Evolutionary conservation across 2,888 invertebrate genomes (phyloP).

Genomic region (Diaperis boleti): DNA sequence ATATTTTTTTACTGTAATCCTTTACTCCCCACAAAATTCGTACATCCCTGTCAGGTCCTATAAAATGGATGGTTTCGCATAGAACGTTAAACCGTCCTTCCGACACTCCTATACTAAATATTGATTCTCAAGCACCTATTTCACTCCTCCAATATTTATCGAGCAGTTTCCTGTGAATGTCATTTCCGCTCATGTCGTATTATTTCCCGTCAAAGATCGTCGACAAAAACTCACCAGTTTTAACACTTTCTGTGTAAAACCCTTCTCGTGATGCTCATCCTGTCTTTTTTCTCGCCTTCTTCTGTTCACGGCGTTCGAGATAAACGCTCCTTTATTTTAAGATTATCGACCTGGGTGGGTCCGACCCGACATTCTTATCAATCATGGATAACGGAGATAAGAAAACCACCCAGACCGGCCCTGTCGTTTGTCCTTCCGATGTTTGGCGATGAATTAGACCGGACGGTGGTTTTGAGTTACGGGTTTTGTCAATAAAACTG

Average conservation of each 20-base stretch:
- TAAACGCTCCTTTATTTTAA: conserved; percentile 37
- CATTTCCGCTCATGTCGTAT: conserved; percentile 37
- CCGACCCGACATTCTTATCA: conserved; percentile 34
- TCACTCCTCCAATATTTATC: conserved; percentile 33
- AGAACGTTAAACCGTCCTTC: background rate
- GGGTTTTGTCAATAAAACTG: conserved; percentile 41
- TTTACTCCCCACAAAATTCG: too few relatives aligned
- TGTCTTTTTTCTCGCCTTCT: background rate
- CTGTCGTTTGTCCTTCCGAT: conserved; percentile 37
- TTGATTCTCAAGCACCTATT: conserved; percentile 34
- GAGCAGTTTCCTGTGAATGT: conserved; percentile 39
- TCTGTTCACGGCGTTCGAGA: too few relatives aligned
- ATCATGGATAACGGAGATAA: conserved; percentile 37
- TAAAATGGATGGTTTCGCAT: too few relatives aligned
- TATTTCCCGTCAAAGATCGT: conserved; percentile 42
- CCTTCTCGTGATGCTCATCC: background rate
- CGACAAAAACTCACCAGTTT: conserved; percentile 10
- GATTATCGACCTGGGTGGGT: conserved; percentile 42
- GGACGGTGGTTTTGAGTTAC: conserved; percentile 30
- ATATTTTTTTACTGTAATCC: too few relatives aligned
- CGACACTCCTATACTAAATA: conserved; percentile 31
- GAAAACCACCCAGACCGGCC: conserved; percentile 39
- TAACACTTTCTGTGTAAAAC: background rate
- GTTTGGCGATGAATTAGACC: conserved; percentile 40
- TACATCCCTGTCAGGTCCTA: too few relatives aligned